Evolutionary conservation across 2,888 invertebrate genomes (phyloP).

Genomic region (Acrobasis repandana): DNA sequence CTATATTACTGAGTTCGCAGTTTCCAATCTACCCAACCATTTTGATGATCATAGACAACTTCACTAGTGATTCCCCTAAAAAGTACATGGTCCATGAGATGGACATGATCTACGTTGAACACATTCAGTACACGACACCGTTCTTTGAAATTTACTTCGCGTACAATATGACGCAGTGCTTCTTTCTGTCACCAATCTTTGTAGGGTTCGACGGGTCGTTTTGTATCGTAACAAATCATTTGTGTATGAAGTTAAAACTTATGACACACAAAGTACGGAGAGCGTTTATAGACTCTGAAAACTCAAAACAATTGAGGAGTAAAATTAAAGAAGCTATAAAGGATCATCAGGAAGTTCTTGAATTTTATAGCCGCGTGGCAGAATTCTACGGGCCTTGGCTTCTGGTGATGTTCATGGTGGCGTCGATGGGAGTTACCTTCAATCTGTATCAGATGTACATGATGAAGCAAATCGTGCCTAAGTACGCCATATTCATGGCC

Average conservation of each 20-base stretch:
- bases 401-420: slow-evolving; percentile 53
- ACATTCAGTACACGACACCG: slow-evolving; percentile 61
- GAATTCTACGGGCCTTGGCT: slow-evolving; percentile 61
- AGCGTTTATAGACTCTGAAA: slow-evolving; percentile 47
- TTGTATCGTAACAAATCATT: slow-evolving; percentile 61
- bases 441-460: slow-evolving; percentile 60
- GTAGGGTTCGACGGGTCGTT: slow-evolving; percentile 64
- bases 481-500: slow-evolving; percentile 53
- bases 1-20: slow-evolving; percentile 48
- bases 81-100: slow-evolving; percentile 63
- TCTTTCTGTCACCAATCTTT: slow-evolving; percentile 53
- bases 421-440: slow-evolving; percentile 56
- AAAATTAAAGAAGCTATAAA: slow-evolving; percentile 50
- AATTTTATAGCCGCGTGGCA: slow-evolving; percentile 52
- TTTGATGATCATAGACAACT: slow-evolving; percentile 49
- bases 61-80: slow-evolving; percentile 48
- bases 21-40: slow-evolving; percentile 58
- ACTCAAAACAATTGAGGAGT: slow-evolving; percentile 40
- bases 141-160: slow-evolving; percentile 60
- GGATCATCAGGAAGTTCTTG: slow-evolving; percentile 58
- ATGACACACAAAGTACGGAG: slow-evolving; percentile 49
- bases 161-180: slow-evolving; percentile 52
- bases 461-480: slow-evolving; percentile 48
- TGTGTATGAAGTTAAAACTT: slow-evolving; percentile 60
- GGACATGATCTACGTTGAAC: slow-evolving; percentile 54